Conservation (phyloP, 37 sponge, comb jelly and placozoan species). For the Agelas oroides region DNA sequence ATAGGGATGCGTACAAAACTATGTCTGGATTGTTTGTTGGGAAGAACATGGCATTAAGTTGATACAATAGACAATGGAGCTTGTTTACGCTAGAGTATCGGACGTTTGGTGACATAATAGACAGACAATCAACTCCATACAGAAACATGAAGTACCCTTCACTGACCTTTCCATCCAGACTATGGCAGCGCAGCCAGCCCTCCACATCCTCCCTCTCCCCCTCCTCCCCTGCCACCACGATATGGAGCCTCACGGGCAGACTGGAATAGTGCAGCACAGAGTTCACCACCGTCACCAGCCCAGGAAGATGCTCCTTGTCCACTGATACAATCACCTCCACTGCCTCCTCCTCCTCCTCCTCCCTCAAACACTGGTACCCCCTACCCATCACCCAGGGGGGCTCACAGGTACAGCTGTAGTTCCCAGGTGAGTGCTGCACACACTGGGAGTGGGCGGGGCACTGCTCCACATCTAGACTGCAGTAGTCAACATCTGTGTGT, state of each 20-base stretch:
- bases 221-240: slow-evolving; percentile 46
- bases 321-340: slow-evolving; percentile 60
- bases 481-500: slow-evolving; percentile 66
- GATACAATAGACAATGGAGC: too few relatives aligned
- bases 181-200: slow-evolving; percentile 50
- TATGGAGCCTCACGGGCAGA: slow-evolving; percentile 31
- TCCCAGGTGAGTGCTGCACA: slow-evolving; percentile 45
- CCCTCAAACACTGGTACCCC: not conserved
- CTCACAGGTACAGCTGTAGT: slow-evolving; percentile 70
- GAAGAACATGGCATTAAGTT: too few relatives aligned
- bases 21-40: too few relatives aligned
- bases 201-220: not conserved
- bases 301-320: slow-evolving; percentile 55
- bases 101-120: too few relatives aligned
- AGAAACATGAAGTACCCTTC: too few relatives aligned
- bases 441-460: slow-evolving; percentile 73
- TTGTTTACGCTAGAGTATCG: too few relatives aligned
- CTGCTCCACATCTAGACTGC: slow-evolving; percentile 38
- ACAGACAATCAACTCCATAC: too few relatives aligned
- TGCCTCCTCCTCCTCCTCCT: not conserved
- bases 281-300: slow-evolving; percentile 42
- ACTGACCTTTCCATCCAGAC: not conserved
- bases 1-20: too few relatives aligned
- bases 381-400: slow-evolving; percentile 15
- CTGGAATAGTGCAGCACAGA: slow-evolving; percentile 42